A percentile compares a stretch with the other conserved stretches of the same genome.
phyloP scores from a whole-genome alignment of 2,797 vertebrate species.

The Urosaurus nigricauda region DNA sequence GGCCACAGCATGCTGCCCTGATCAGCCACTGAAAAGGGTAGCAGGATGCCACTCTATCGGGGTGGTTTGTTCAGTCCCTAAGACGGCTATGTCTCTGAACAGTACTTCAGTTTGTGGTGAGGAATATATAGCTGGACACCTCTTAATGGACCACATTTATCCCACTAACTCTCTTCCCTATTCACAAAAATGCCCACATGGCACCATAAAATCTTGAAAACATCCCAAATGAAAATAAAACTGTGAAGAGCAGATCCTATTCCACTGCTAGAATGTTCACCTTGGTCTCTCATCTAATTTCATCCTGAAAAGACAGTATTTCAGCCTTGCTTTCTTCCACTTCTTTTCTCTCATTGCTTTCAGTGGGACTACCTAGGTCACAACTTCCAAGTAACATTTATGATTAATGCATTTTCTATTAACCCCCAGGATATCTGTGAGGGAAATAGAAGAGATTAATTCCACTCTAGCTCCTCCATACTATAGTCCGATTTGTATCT shows the following conservation, averaged over 20 bases:
- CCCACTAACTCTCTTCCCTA: too few species aligned
- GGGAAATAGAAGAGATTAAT: constrained; percentile 4
- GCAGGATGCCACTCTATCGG: too few species aligned
- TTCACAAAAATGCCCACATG: too few species aligned
- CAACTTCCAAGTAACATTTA: constrained; percentile 12
- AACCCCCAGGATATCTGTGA: not conserved
- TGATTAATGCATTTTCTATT: constrained; percentile 10
- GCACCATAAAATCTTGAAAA: not conserved
- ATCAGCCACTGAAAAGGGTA: too few species aligned
- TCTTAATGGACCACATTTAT: too few species aligned
- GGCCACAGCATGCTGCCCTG: too few species aligned
- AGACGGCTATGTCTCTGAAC: too few species aligned
- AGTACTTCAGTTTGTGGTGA: too few species aligned
- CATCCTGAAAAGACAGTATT: not conserved
- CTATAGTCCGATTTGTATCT: not conserved
- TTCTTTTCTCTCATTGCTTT: not conserved
- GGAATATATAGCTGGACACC: too few species aligned
- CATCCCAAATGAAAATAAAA: not conserved
- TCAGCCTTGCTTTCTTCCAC: not conserved
- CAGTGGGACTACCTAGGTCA: not conserved
- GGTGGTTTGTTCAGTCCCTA: too few species aligned
- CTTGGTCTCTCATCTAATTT: not conserved
- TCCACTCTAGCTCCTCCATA: constrained; percentile 13
- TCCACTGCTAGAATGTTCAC: not conserved
- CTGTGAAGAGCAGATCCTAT: not conserved